These are phyloP conservation scores for Acropora yongei DNA, from an alignment of 64 coral and sea anemone genomes.

Conservation along the genomic window DNA sequence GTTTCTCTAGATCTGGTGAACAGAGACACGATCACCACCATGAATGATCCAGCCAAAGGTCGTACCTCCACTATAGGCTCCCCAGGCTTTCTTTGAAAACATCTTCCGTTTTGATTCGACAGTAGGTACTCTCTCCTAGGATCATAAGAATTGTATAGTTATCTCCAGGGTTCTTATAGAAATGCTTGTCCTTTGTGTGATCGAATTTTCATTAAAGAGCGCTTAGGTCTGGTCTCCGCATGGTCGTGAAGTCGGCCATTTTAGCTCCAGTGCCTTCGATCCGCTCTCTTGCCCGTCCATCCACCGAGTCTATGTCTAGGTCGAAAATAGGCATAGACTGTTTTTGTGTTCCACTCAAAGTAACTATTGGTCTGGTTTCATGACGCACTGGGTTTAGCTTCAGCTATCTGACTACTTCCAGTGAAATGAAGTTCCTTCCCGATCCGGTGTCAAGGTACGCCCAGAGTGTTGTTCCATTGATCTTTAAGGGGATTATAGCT, in stretches of 20 bases:
- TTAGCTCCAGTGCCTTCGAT: slow-evolving; percentile 35
- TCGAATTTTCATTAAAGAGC: background rate
- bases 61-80: too few relatives aligned
- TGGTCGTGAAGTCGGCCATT: slow-evolving; percentile 55
- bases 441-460: slow-evolving; percentile 65
- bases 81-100: too few relatives aligned
- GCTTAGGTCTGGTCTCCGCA: slow-evolving; percentile 19
- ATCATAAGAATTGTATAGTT: too few relatives aligned
- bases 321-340: slow-evolving; percentile 63
- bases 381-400: slow-evolving; percentile 33
- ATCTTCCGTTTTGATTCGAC: too few relatives aligned
- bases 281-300: slow-evolving; percentile 23
- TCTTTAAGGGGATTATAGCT: slow-evolving; percentile 41
- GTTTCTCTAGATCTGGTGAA: too few relatives aligned
- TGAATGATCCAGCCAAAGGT: too few relatives aligned
- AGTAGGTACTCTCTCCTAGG: too few relatives aligned
- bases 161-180: too few relatives aligned
- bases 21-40: too few relatives aligned
- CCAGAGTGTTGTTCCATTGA: slow-evolving; percentile 43
- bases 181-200: slow-evolving; percentile 15
- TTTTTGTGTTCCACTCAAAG: slow-evolving; percentile 53
- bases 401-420: slow-evolving; percentile 19
- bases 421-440: slow-evolving; percentile 67
- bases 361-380: slow-evolving; percentile 24
- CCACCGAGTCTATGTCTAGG: slow-evolving; percentile 28